Conservation (phyloP, 2,797 vertebrate species). For the Aphelocoma californica region DNA sequence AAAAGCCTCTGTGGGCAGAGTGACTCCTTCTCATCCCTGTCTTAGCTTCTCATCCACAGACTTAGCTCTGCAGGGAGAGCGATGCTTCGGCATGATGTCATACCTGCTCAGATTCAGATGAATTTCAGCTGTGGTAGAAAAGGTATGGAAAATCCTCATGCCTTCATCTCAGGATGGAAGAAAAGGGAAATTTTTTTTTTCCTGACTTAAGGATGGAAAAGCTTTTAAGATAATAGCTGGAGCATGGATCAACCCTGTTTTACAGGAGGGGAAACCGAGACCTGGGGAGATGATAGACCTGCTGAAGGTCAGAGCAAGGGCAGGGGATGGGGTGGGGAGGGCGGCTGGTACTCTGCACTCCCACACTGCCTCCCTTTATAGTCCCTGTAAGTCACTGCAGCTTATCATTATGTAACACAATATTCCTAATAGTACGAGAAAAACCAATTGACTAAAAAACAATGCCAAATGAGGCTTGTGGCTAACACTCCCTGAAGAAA, state of each 20-base stretch:
- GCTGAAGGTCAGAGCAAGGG: slow-evolving; percentile 23
- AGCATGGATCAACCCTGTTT: neutral
- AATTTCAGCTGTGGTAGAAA: neutral
- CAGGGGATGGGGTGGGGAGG: neutral
- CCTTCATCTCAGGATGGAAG: neutral
- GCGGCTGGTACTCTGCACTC: neutral
- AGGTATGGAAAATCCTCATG: neutral
- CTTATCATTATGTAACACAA: slow-evolving; percentile 55
- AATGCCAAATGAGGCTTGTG: slow-evolving; percentile 37
- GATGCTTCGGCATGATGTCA: neutral
- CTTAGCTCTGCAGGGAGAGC: neutral
- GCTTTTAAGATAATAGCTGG: neutral
- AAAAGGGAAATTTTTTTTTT: neutral
- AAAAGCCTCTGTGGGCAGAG: neutral
- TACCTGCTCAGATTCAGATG: neutral
- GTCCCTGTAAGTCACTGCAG: neutral
- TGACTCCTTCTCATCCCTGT: neutral
- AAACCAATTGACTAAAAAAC: slow-evolving; percentile 45
- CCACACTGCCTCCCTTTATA: neutral
- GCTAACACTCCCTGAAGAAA: slow-evolving; percentile 56
- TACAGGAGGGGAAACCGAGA: neutral
- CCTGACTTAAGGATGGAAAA: neutral
- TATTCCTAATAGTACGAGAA: slow-evolving; percentile 16
- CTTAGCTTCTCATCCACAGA: neutral
- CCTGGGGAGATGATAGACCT: neutral